These are phyloP conservation scores for Atlantisia rogersi DNA, from an alignment of 2,113 vertebrate genomes.

Conservation along the genomic window DNA sequence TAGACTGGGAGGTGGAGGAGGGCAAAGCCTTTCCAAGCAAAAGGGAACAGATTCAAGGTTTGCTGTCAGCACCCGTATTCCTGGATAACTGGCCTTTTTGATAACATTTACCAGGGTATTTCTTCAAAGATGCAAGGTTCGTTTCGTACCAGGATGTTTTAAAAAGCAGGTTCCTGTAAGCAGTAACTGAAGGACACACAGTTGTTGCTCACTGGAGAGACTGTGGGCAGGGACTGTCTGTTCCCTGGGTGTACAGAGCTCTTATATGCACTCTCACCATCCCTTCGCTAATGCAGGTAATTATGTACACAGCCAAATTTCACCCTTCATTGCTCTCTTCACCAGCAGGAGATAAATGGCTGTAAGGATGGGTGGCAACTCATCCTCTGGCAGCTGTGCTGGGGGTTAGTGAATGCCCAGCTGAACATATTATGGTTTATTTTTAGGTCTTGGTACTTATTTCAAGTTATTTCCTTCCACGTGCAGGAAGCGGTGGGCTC, in stretches of 20 bases:
- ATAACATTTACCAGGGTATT: neutral
- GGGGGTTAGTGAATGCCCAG: neutral
- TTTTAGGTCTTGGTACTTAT: neutral
- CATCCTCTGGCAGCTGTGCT: neutral
- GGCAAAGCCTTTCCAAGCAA: neutral
- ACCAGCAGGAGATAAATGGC: neutral
- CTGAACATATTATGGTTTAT: neutral
- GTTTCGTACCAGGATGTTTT: neutral
- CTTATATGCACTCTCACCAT: neutral
- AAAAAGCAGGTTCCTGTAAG: neutral
- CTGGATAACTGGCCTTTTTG: neutral
- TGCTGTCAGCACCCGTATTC: neutral
- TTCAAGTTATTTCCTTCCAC: neutral
- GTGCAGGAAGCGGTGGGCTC: neutral
- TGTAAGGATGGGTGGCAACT: conserved; percentile 1
- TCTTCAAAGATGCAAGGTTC: neutral
- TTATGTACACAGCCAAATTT: neutral
- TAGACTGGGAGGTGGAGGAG: neutral
- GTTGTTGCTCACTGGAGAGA: neutral
- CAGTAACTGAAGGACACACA: neutral
- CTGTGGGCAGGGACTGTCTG: neutral
- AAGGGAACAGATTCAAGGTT: neutral
- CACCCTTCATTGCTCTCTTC: neutral
- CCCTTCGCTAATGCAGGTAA: conserved; percentile 28
- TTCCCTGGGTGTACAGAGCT: neutral